Percentiles rank a stretch among this genome's conserved stretches.
These are phyloP conservation scores for Thymallus thymallus DNA, from an alignment of 2,113 vertebrate species.

Conservation along the genomic window DNA sequence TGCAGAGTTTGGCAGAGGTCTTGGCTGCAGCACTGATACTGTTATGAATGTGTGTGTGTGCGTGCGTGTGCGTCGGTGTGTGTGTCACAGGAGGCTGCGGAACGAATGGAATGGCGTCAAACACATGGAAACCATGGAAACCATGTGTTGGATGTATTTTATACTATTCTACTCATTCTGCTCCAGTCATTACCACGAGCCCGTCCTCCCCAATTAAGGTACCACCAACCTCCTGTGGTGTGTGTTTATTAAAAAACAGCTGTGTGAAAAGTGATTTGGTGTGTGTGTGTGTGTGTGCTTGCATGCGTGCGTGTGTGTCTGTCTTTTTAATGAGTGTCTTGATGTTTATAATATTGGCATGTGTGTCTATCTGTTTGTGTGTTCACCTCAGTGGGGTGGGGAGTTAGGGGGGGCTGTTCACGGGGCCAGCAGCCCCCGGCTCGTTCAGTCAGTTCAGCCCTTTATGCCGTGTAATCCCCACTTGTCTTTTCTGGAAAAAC, in stretches of 20 bases:
- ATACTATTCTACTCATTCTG: too few relatives aligned
- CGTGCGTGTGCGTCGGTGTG: neutral
- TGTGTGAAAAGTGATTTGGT: neutral
- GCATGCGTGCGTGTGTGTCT: neutral
- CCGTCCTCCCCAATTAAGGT: too few relatives aligned
- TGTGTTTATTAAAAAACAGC: neutral
- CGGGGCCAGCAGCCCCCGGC: neutral
- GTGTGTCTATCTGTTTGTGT: constrained; percentile 7
- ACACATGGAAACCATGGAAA: too few relatives aligned
- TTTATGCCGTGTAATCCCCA: constrained; percentile 88
- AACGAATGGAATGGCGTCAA: too few relatives aligned
- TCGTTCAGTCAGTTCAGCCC: constrained; percentile 26
- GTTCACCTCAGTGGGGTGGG: neutral
- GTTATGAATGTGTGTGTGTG: constrained; percentile 4
- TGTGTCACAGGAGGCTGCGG: neutral
- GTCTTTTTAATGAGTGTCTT: neutral
- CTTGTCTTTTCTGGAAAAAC: constrained; percentile 85
- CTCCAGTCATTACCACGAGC: too few relatives aligned
- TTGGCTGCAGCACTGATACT: constrained; percentile 4
- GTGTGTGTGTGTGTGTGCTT: neutral
- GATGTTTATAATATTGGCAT: neutral
- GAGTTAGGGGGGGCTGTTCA: neutral
- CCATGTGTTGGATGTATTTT: too few relatives aligned
- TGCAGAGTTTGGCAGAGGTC: neutral
- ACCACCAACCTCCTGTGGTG: neutral